phyloP scores from a whole-genome alignment of 2,888 invertebrate species.

The Clepsis dumicolana region DNA sequence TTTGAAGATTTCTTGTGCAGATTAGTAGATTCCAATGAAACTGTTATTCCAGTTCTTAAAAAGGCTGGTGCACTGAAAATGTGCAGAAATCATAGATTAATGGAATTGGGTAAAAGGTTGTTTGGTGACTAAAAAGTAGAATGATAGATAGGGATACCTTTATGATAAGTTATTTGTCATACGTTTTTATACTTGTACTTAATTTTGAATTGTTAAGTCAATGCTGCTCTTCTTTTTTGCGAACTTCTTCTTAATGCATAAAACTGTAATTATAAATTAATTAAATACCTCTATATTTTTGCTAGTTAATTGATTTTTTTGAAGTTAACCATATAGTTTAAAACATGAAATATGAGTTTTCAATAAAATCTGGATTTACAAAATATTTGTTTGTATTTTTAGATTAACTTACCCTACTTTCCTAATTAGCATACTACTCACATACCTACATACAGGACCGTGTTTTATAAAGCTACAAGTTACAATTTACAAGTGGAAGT shows the following conservation, averaged over 20 bases:
- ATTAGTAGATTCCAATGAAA: conserved; percentile 92
- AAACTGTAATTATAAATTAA: too few species aligned
- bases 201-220: conserved; percentile 35
- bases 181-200: conserved; percentile 46
- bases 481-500: too few species aligned
- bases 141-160: conserved; percentile 13
- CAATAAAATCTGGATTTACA: conserved; percentile 31
- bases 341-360: conserved; percentile 42
- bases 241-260: conserved; percentile 43
- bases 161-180: conserved; percentile 31
- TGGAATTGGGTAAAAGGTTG: conserved; percentile 95
- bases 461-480: too few species aligned
- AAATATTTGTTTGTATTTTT: background rate
- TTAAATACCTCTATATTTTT: conserved; percentile 32
- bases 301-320: conserved; percentile 32
- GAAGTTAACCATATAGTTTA: conserved; percentile 34
- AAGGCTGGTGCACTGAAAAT: conserved; percentile 93
- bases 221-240: conserved; percentile 47
- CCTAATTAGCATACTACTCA: background rate
- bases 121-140: conserved; percentile 90
- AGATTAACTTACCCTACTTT: background rate
- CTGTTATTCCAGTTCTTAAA: conserved; percentile 91
- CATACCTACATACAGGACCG: too few species aligned
- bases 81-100: conserved; percentile 94
- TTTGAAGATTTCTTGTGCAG: conserved; percentile 96